Percentiles rank a stretch among this genome's conserved stretches.
Conservation (phyloP, 2,797 vertebrate genomes). For the Sebastes minor region DNA sequence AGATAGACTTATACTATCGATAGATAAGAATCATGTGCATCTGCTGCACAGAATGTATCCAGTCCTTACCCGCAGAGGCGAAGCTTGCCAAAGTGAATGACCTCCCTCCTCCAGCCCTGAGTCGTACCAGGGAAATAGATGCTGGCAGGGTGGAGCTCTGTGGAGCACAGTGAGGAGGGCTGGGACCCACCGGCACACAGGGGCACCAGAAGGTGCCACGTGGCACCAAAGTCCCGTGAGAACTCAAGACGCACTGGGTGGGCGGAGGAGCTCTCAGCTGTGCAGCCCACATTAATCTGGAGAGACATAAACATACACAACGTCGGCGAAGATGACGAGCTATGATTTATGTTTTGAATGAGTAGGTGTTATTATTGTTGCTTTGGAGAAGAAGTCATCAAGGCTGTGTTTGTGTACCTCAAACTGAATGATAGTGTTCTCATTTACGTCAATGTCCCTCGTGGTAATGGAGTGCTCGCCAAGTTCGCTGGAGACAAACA, state of each 20-base stretch:
- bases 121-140: slow-evolving; percentile 93
- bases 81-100: slow-evolving; percentile 93
- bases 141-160: slow-evolving; percentile 95
- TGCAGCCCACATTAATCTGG: slow-evolving; percentile 95
- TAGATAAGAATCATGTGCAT: neutral
- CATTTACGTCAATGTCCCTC: slow-evolving; percentile 93
- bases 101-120: slow-evolving; percentile 95
- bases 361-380: slow-evolving; percentile 1
- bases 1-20: neutral
- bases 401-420: slow-evolving; percentile 83
- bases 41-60: neutral
- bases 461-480: slow-evolving; percentile 98
- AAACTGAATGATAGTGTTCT: slow-evolving; percentile 98
- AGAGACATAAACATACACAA: slow-evolving; percentile 25
- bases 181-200: slow-evolving; percentile 93
- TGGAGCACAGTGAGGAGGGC: slow-evolving; percentile 93
- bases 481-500: slow-evolving; percentile 95
- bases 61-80: slow-evolving; percentile 93
- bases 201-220: slow-evolving; percentile 96
- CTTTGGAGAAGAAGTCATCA: slow-evolving; percentile 24
- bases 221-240: slow-evolving; percentile 96
- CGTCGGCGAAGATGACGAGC: neutral
- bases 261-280: slow-evolving; percentile 90
- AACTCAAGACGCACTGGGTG: slow-evolving; percentile 93
- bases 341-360: neutral